phyloP scores from a whole-genome alignment of 2,888 invertebrate species.

The Agonum fuliginosum region DNA sequence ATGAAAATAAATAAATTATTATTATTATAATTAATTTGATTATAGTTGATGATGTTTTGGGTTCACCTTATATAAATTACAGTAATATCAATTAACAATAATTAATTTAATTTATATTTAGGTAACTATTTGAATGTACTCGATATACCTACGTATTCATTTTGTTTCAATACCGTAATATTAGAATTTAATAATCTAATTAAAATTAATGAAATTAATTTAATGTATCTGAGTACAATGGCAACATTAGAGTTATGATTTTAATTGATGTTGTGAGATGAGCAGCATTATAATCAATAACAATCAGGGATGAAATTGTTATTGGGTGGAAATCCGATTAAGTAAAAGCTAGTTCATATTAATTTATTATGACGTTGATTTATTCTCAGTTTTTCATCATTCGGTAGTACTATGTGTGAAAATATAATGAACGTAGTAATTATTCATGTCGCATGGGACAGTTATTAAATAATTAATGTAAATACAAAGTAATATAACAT shows the following conservation, averaged over 20 bases:
- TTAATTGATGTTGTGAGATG: background rate
- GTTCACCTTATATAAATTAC: too few relatives aligned
- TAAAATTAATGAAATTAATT: conserved; percentile 18
- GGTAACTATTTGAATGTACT: too few relatives aligned
- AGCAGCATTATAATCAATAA: background rate
- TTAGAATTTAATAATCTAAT: background rate
- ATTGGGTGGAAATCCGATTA: background rate
- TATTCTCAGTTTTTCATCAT: conserved; percentile 6
- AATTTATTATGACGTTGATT: conserved; percentile 28
- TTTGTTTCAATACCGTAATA: background rate
- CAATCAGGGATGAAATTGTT: background rate
- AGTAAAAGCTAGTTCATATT: conserved; percentile 7
- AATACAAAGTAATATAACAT: conserved; percentile 2
- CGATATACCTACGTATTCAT: too few relatives aligned
- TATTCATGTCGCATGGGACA: conserved; percentile 17
- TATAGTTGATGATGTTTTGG: too few relatives aligned
- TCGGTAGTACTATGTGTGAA: background rate
- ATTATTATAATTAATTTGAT: too few relatives aligned
- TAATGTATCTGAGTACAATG: background rate
- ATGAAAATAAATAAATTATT: too few relatives aligned
- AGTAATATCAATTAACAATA: too few relatives aligned
- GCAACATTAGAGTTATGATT: background rate
- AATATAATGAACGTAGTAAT: conserved; percentile 22
- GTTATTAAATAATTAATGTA: conserved; percentile 30
- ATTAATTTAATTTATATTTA: too few relatives aligned